These are phyloP conservation scores for Schizopygopsis malacanthus DNA, from an alignment of 2,797 vertebrate genomes.

Conservation along the genomic window DNA sequence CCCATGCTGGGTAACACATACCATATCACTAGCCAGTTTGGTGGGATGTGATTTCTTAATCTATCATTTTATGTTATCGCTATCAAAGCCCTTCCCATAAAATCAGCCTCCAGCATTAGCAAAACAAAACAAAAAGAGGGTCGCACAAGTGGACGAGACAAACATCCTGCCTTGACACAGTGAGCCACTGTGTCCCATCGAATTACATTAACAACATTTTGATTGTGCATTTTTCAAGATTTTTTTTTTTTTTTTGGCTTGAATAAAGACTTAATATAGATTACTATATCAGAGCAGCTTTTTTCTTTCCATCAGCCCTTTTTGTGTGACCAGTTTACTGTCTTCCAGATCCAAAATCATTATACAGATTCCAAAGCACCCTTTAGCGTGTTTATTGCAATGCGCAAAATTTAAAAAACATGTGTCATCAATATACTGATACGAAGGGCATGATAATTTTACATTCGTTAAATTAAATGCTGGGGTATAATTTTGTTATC, in stretches of 20 bases:
- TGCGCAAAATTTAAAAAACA: not conserved
- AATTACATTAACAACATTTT: not conserved
- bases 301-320: not conserved
- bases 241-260: not conserved
- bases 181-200: not conserved
- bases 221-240: not conserved
- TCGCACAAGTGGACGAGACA: not conserved
- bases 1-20: not conserved
- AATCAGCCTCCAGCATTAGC: not conserved
- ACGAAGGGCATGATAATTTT: not conserved
- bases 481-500: not conserved
- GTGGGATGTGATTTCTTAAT: not conserved
- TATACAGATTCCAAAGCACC: not conserved
- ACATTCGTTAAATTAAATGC: not conserved
- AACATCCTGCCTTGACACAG: not conserved
- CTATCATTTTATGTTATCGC: not conserved
- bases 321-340: not conserved
- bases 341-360: not conserved
- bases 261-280: not conserved
- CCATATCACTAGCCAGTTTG: not conserved
- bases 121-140: not conserved
- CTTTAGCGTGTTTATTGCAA: not conserved
- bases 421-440: not conserved
- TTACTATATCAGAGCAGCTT: not conserved
- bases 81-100: not conserved